phyloP scores from a whole-genome alignment of 35 echinoderm and acorn worm species.

The Heliocidaris erythrogramma region DNA sequence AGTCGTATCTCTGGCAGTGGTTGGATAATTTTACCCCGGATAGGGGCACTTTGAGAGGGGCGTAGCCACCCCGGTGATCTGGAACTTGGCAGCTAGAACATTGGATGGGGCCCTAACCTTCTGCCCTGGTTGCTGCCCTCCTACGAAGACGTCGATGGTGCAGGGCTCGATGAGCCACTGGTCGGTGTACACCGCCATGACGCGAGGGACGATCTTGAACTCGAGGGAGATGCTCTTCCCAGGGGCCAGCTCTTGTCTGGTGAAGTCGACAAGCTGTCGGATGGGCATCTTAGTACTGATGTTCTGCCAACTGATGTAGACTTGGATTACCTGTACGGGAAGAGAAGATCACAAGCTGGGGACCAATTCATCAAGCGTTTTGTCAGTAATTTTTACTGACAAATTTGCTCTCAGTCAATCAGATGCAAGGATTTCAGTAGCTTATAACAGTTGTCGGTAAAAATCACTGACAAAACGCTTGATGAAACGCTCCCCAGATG shows the following conservation, averaged over 20 bases:
- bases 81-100: slow-evolving; percentile 64
- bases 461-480: too few species aligned
- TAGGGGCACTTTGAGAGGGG: slow-evolving; percentile 61
- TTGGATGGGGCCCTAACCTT: slow-evolving; percentile 57
- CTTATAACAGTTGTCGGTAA: too few species aligned
- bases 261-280: slow-evolving; percentile 77
- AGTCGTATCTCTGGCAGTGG: background rate
- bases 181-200: slow-evolving; percentile 80
- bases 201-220: slow-evolving; percentile 66
- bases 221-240: slow-evolving; percentile 16
- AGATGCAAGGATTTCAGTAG: too few species aligned
- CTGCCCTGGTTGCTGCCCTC: slow-evolving; percentile 82
- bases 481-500: too few species aligned
- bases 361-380: too few species aligned
- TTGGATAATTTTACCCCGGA: background rate
- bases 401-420: too few species aligned
- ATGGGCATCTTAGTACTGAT: slow-evolving; percentile 56
- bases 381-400: too few species aligned
- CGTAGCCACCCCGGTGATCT: slow-evolving; percentile 51
- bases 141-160: slow-evolving; percentile 68
- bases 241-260: slow-evolving; percentile 53
- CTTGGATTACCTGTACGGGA: slow-evolving; percentile 72
- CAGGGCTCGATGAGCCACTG: slow-evolving; percentile 67
- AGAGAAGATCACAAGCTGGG: background rate
- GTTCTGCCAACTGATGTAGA: slow-evolving; percentile 80